Conservation (phyloP, 1,140 invertebrate genomes). For the Drosophila bocqueti region DNA sequence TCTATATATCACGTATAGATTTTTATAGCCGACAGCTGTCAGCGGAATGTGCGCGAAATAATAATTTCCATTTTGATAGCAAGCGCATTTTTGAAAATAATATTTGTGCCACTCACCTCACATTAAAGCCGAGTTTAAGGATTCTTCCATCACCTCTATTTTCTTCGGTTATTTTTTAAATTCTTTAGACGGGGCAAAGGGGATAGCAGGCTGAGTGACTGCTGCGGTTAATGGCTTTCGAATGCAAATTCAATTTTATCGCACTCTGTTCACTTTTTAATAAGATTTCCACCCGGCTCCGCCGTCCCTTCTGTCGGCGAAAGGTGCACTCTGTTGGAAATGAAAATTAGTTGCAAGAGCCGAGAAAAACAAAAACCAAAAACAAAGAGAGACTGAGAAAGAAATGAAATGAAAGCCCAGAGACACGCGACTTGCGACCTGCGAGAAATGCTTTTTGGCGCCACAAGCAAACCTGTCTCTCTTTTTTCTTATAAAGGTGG, state of each 20-base stretch:
- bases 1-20: constrained; percentile 60
- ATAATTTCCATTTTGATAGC: constrained; percentile 47
- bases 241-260: constrained; percentile 85
- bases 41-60: constrained; percentile 67
- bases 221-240: constrained; percentile 85
- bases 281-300: constrained; percentile 71
- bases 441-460: constrained; percentile 79
- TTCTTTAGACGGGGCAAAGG: constrained; percentile 44
- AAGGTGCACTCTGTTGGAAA: constrained; percentile 81
- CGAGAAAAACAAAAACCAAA: constrained; percentile 34
- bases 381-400: constrained; percentile 29
- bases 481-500: constrained; percentile 38
- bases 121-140: constrained; percentile 56
- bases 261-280: constrained; percentile 85
- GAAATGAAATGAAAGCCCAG: constrained; percentile 55
- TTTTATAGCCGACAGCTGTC: constrained; percentile 66
- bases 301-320: constrained; percentile 34
- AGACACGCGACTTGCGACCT: constrained; percentile 81
- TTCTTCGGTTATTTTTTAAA: constrained; percentile 48
- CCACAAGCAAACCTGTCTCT: constrained; percentile 71
- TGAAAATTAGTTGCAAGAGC: constrained; percentile 82
- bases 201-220: constrained; percentile 64
- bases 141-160: constrained; percentile 31
- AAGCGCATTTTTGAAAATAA: constrained; percentile 40
- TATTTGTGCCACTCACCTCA: constrained; percentile 8